Evolutionary conservation across 2,888 invertebrate genomes (phyloP).

Genomic region (Tyria jacobaeae): DNA sequence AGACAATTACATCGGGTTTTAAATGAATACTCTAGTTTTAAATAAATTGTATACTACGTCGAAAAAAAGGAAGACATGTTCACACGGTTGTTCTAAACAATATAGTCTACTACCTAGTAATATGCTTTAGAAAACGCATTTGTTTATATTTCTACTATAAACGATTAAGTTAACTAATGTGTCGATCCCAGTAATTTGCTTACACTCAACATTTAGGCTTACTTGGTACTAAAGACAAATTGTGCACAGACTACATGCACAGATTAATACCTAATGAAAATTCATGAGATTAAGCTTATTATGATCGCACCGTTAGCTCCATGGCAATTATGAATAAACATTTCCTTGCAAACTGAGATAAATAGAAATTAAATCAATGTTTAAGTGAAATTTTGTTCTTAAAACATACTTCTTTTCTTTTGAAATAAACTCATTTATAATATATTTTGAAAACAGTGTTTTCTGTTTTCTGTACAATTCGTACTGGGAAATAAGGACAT

Average conservation of each 20-base stretch:
- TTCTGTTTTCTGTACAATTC: too few relatives aligned
- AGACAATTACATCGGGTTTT: too few relatives aligned
- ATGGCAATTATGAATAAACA: conserved; percentile 46
- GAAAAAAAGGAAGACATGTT: too few relatives aligned
- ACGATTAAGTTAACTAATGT: neutral
- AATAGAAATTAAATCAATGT: neutral
- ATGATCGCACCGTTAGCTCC: conserved; percentile 43
- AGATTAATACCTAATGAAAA: conserved; percentile 46
- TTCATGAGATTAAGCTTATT: conserved; percentile 53
- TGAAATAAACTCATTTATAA: too few relatives aligned
- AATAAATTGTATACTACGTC: too few relatives aligned
- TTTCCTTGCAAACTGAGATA: conserved; percentile 22
- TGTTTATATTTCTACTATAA: neutral
- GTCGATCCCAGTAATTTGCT: neutral
- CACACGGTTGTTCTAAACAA: too few relatives aligned
- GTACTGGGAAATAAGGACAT: too few relatives aligned
- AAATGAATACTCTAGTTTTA: too few relatives aligned
- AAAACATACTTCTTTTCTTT: neutral
- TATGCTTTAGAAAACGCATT: neutral
- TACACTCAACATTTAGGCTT: neutral
- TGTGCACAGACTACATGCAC: conserved; percentile 25
- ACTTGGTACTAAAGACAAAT: conserved; percentile 1
- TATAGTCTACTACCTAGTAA: too few relatives aligned
- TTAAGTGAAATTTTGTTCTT: neutral
- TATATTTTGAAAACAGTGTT: too few relatives aligned